A percentile compares a stretch with the other conserved stretches of the same genome.
Evolutionary conservation across 2,113 vertebrate species (phyloP).

Genomic region (Dendropsophus ebraccatus): DNA sequence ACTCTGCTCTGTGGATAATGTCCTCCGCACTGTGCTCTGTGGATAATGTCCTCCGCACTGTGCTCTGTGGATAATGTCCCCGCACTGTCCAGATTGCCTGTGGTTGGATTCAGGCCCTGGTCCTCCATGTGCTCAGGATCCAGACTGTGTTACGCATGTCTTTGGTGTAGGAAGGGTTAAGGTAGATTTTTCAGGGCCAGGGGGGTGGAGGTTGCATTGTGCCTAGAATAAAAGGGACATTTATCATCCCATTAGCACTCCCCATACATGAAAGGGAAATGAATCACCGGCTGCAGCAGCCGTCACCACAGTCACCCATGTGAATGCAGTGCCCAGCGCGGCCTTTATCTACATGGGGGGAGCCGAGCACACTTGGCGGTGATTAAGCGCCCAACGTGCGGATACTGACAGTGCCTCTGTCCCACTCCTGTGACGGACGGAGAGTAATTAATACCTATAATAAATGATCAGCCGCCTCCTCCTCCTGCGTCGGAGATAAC

Average conservation of each 20-base stretch:
- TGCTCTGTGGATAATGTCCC: no score
- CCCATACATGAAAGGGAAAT: slow-evolving; percentile 92
- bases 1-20: no score
- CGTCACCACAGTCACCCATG: slow-evolving; percentile 99
- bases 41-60: no score
- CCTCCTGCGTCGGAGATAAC: slow-evolving; percentile 96
- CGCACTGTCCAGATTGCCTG: no score
- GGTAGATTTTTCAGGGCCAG: slow-evolving; percentile 57
- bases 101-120: no score
- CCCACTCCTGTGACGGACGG: slow-evolving; percentile 69
- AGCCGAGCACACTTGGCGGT: slow-evolving; percentile 85
- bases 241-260: slow-evolving; percentile 98
- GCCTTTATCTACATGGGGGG: slow-evolving; percentile 73
- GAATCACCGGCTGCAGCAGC: slow-evolving; percentile 98
- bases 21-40: no score
- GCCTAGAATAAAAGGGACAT: slow-evolving; percentile 84
- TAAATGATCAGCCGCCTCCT: slow-evolving; percentile 85
- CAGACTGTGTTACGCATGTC: no score
- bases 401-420: slow-evolving; percentile 64
- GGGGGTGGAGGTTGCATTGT: slow-evolving; percentile 72
- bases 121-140: not conserved
- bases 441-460: slow-evolving; percentile 99
- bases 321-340: not conserved
- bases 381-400: slow-evolving; percentile 98
- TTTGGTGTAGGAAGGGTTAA: not conserved